Evolutionary conservation across 2,113 vertebrate species (phyloP).

Genomic region (Ctenomys sociabilis): DNA sequence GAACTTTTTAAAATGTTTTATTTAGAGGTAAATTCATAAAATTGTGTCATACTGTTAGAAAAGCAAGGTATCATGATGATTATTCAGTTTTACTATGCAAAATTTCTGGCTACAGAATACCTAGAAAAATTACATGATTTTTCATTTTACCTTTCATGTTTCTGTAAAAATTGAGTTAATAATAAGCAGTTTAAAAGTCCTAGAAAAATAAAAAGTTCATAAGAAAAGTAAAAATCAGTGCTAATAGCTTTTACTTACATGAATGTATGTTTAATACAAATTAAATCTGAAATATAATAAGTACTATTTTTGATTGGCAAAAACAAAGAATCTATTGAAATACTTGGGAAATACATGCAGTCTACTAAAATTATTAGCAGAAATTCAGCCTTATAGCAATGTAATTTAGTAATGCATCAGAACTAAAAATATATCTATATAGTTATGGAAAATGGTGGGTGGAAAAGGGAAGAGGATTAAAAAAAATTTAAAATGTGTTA

Average conservation of each 20-base stretch:
- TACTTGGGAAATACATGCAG: slow-evolving; percentile 30
- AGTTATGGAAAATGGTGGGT: neutral
- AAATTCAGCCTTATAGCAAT: slow-evolving; percentile 7
- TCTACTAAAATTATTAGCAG: neutral
- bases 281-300: slow-evolving; percentile 15
- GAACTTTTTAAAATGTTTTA: neutral
- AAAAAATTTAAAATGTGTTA: neutral
- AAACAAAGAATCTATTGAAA: neutral
- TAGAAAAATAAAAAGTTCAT: slow-evolving; percentile 14
- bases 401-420: neutral
- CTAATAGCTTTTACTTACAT: neutral
- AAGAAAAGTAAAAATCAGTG: slow-evolving; percentile 30
- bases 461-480: neutral
- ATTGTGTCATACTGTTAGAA: neutral
- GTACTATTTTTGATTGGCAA: slow-evolving; percentile 17
- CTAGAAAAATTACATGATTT: neutral
- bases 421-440: neutral
- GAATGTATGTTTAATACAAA: slow-evolving; percentile 6
- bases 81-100: slow-evolving; percentile 10
- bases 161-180: slow-evolving; percentile 32
- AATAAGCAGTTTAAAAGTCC: slow-evolving; percentile 19
- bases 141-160: neutral
- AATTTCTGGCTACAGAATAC: neutral
- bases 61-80: neutral
- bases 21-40: slow-evolving; percentile 34